A percentile compares a stretch with the other conserved stretches of the same genome.
These are phyloP conservation scores for Aegotheles bennettii DNA, from an alignment of 2,113 vertebrate species.

Conservation along the genomic window DNA sequence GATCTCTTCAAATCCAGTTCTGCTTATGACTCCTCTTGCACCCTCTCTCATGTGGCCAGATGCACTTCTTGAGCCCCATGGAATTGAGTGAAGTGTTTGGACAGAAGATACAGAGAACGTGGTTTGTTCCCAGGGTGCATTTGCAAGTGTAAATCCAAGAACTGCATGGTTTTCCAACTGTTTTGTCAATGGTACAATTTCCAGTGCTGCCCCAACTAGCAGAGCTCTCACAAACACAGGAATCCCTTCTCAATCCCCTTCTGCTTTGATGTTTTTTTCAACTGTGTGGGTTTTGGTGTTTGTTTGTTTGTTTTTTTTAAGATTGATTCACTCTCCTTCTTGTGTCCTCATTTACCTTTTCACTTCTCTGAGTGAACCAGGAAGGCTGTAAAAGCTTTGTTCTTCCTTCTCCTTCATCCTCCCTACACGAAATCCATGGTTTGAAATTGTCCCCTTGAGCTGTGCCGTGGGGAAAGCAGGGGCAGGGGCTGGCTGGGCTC, in stretches of 20 bases:
- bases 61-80: background rate
- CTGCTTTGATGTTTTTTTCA: background rate
- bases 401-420: background rate
- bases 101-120: background rate
- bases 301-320: background rate
- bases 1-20: background rate
- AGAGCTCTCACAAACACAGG: background rate
- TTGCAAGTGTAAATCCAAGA: background rate
- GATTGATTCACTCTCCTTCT: background rate
- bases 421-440: background rate
- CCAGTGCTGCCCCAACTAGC: background rate
- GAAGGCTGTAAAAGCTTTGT: background rate
- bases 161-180: background rate
- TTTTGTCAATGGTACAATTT: background rate
- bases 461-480: background rate
- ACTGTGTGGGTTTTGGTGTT: background rate
- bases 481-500: background rate
- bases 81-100: background rate
- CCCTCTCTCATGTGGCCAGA: accelerated
- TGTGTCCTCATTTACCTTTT: background rate
- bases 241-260: background rate
- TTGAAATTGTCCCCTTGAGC: background rate
- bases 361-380: background rate
- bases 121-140: background rate
- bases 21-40: background rate